These are phyloP conservation scores for Nematolebias whitei DNA, from an alignment of 2,113 vertebrate species.

Conservation along the genomic window DNA sequence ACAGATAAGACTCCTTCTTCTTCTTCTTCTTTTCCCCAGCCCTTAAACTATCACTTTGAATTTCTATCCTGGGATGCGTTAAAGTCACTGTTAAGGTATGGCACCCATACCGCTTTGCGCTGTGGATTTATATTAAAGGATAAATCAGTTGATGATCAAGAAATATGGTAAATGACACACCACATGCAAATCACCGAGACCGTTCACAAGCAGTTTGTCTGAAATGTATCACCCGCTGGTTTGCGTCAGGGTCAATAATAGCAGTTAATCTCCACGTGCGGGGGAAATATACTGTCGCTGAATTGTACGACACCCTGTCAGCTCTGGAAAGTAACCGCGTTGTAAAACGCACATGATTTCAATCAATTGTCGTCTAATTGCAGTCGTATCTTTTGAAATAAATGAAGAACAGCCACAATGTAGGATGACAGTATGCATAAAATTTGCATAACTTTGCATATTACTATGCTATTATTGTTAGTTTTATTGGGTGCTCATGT, in stretches of 20 bases:
- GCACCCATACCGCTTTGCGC: constrained; percentile 45
- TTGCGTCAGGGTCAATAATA: constrained; percentile 73
- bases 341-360: constrained; percentile 75
- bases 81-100: constrained; percentile 68
- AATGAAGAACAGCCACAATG: constrained; percentile 56
- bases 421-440: constrained; percentile 74
- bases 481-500: constrained; percentile 58
- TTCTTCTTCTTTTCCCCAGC: constrained; percentile 61
- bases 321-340: constrained; percentile 65
- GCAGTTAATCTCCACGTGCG: constrained; percentile 63
- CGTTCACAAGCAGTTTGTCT: constrained; percentile 62
- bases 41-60: constrained; percentile 71
- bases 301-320: constrained; percentile 58
- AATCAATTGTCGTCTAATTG: constrained; percentile 77
- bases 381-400: constrained; percentile 64
- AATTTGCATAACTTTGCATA: constrained; percentile 77
- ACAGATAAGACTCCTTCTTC: constrained; percentile 72
- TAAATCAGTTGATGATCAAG: constrained; percentile 77
- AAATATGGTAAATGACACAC: constrained; percentile 74
- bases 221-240: constrained; percentile 62
- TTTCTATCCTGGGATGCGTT: constrained; percentile 62
- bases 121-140: constrained; percentile 70
- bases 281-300: constrained; percentile 65
- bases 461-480: constrained; percentile 57
- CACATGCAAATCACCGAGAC: constrained; percentile 67